Evolutionary conservation across 2,888 invertebrate species (phyloP), one percentile per base, ranked within the genome.

Genomic region (Caenorhabditis uteleia): DNA sequence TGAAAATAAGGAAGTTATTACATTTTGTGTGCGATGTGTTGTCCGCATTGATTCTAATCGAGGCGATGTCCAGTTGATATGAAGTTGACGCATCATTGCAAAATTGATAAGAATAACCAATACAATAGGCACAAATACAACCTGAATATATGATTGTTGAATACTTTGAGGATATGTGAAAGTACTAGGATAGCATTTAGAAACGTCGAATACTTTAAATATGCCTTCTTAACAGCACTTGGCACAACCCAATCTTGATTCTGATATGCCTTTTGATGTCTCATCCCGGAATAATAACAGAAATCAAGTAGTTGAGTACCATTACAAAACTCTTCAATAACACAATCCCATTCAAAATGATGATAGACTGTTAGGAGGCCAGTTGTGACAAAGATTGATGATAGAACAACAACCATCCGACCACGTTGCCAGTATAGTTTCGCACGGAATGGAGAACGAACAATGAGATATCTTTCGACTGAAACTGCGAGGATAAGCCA

Each of bases 401-500:
- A 69, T n/a, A 82, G 54, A 0, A 79, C 71, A 3, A 68, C 58
- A 0, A 66, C 72, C 61, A 77, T 68, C 34, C 67, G 55, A 5
- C 70, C 67, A 25, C 72, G 66, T 45, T 70, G 73, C 82, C 82
- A 82, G 50, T 82, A 82, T 27, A 72, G 66, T 44, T 80, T 76
- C 1, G 82, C 74, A 10, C 80, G 67, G 6, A 82, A 49, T 6
- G 82, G 82, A 2, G 70, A 67, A 0, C 77, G 60, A 4, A 82
- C 70, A 5, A 81, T 79, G 36, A 77, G 60, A 27, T 77, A 75
- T 4, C 82, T 62, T 54, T 82, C 82, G 6, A 81, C 68, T 2
- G 79, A 80, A 6, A 82, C 82, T 1, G 82, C 80, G 5, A 82
- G 73, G 26, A 82, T 82, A 12, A 82, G 57, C 82, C 82, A 82